Conservation (phyloP, 2,113 vertebrate species). For the Melanostigma gelatinosum region DNA sequence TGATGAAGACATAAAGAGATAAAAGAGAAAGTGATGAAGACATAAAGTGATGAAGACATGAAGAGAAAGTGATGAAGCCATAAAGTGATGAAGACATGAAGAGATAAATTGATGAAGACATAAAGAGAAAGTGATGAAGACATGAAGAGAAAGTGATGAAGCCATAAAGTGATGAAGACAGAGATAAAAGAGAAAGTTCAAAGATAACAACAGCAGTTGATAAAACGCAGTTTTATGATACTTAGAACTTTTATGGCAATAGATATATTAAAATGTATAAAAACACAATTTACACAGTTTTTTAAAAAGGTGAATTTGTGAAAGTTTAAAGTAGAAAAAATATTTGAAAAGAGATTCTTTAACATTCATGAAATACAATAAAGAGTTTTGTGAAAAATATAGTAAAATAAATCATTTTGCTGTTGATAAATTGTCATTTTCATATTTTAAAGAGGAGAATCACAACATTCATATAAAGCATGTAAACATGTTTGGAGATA, state of each 20-base stretch:
- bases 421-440: background rate
- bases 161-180: too few species aligned
- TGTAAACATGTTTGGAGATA: constrained; percentile 60
- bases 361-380: background rate
- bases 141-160: too few species aligned
- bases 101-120: too few species aligned
- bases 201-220: background rate
- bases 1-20: too few species aligned
- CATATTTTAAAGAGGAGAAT: background rate
- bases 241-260: background rate
- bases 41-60: too few species aligned
- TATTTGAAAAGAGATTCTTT: background rate
- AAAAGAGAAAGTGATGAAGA: too few species aligned
- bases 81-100: too few species aligned
- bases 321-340: background rate
- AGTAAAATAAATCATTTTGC: background rate
- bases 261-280: constrained; percentile 4
- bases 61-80: too few species aligned
- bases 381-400: background rate
- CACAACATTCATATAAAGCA: constrained; percentile 40
- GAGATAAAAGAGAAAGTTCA: too few species aligned
- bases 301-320: background rate
- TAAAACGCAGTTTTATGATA: background rate
- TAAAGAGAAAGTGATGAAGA: too few species aligned
- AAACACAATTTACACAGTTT: background rate